Percentiles rank a stretch among this genome's conserved stretches.
These are phyloP conservation scores for Hirundichthys speculiger DNA, from an alignment of 2,113 vertebrate species.

Conservation along the genomic window DNA sequence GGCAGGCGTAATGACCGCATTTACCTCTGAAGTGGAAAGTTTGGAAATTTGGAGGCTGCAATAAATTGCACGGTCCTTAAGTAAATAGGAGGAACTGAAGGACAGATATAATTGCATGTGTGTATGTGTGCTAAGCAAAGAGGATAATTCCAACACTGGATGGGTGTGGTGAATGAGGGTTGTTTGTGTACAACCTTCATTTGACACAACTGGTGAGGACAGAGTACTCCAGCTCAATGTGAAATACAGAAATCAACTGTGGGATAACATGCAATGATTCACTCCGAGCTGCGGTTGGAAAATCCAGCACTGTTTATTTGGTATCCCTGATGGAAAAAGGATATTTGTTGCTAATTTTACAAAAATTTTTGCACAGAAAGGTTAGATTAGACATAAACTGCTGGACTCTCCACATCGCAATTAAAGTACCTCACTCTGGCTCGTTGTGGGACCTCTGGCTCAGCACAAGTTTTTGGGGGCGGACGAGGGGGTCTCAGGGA, in stretches of 20 bases:
- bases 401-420: constrained; percentile 41
- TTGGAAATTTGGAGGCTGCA: constrained; percentile 33
- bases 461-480: constrained; percentile 4
- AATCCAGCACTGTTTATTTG: constrained; percentile 42
- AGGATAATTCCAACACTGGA: constrained; percentile 50
- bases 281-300: constrained; percentile 50
- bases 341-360: neutral
- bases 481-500: constrained; percentile 5
- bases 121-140: constrained; percentile 35
- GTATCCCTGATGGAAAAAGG: constrained; percentile 10
- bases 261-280: constrained; percentile 38
- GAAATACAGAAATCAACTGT: constrained; percentile 42
- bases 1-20: constrained; percentile 32
- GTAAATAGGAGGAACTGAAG: constrained; percentile 39
- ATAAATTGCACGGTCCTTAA: constrained; percentile 13
- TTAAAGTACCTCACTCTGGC: constrained; percentile 38
- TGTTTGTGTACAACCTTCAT: constrained; percentile 46
- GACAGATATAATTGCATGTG: constrained; percentile 50
- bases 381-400: constrained; percentile 30
- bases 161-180: constrained; percentile 63
- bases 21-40: constrained; percentile 35
- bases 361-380: neutral
- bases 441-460: constrained; percentile 22
- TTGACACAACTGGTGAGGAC: constrained; percentile 31
- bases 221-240: constrained; percentile 16